A percentile compares a stretch with the other conserved stretches of the same genome.
Evolutionary conservation across 2,888 invertebrate species (phyloP).

Genomic region (Acleris emargana): DNA sequence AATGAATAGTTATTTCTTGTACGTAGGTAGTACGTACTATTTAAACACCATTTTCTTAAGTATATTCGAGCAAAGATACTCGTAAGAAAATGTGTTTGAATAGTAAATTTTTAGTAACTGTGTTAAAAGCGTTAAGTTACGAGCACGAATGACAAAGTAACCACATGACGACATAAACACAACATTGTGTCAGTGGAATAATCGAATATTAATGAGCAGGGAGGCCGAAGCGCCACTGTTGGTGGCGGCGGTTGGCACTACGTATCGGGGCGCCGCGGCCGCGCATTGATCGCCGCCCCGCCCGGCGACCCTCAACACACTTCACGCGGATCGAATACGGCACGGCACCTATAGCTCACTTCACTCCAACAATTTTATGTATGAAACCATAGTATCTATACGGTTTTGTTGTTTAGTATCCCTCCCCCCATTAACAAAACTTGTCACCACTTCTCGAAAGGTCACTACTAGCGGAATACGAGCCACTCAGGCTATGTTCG

Average conservation of each 20-base stretch:
- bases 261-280: constrained; percentile 48
- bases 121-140: background rate
- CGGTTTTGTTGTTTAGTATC: constrained; percentile 71
- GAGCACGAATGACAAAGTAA: constrained; percentile 16
- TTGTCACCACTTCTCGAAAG: constrained; percentile 63
- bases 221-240: constrained; percentile 35
- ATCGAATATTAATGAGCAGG: constrained; percentile 25
- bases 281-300: constrained; percentile 71
- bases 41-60: too few relatives aligned
- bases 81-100: too few relatives aligned
- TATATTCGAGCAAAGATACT: too few relatives aligned
- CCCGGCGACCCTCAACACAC: constrained; percentile 57
- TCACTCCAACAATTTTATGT: constrained; percentile 65
- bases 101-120: too few relatives aligned
- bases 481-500: constrained; percentile 51
- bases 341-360: constrained; percentile 64
- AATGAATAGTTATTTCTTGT: too few relatives aligned
- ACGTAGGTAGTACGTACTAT: too few relatives aligned
- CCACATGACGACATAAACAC: constrained; percentile 21
- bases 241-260: constrained; percentile 6
- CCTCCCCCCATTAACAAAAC: constrained; percentile 65
- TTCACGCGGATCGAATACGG: constrained; percentile 59
- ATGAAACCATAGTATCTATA: constrained; percentile 77
- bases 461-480: constrained; percentile 59
- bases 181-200: constrained; percentile 23